Evolutionary conservation across 2,113 vertebrate species (phyloP).

Genomic region (Chloebia gouldiae): DNA sequence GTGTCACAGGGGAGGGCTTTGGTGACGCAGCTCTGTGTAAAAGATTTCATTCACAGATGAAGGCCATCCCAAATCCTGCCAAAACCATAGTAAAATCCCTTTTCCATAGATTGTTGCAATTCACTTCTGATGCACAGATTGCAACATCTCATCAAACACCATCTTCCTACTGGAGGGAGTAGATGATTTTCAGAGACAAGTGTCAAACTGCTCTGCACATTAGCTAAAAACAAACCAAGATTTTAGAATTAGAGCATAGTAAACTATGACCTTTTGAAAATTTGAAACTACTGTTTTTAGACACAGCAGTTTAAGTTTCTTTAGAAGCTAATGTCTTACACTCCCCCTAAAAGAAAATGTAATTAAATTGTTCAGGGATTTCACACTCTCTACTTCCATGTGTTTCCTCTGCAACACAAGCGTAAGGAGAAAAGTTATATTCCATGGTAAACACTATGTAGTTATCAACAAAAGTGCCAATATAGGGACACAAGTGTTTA

Average conservation of each 20-base stretch:
- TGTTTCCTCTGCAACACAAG: background rate
- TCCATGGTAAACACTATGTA: background rate
- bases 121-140: background rate
- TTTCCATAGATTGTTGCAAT: background rate
- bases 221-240: background rate
- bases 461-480: background rate
- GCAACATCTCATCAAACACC: background rate
- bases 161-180: background rate
- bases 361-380: background rate
- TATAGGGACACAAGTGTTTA: background rate
- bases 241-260: background rate
- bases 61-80: background rate
- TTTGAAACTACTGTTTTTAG: background rate
- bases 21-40: background rate
- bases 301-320: background rate
- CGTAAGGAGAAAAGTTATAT: background rate
- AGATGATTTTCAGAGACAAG: background rate
- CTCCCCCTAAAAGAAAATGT: background rate
- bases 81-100: background rate
- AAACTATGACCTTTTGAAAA: background rate
- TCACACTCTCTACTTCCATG: background rate
- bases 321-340: background rate
- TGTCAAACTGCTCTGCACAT: background rate
- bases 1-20: no score
- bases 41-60: background rate